A percentile compares a stretch with the other conserved stretches of the same genome.
These are phyloP conservation scores for Pseudolaguvia tuberculata DNA, from an alignment of 2,113 vertebrate species.

Conservation along the genomic window DNA sequence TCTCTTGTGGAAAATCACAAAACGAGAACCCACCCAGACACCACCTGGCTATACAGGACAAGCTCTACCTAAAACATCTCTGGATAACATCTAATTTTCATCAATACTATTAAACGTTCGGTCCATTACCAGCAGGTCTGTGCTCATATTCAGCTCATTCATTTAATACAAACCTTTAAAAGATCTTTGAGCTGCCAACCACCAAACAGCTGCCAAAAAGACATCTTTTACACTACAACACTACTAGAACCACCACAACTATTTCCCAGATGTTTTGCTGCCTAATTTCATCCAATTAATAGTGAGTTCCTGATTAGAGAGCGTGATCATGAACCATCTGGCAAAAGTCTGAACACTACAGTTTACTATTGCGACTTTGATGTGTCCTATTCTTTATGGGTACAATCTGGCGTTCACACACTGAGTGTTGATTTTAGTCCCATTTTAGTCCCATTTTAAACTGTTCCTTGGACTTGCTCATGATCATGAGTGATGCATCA, in stretches of 20 bases:
- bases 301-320: background rate
- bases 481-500: background rate
- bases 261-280: background rate
- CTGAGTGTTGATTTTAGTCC: background rate
- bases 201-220: background rate
- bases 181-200: background rate
- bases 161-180: background rate
- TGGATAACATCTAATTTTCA: background rate
- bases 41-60: background rate
- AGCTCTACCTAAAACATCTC: background rate
- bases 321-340: background rate
- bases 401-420: background rate
- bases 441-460: background rate
- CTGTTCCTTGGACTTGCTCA: no score
- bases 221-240: background rate
- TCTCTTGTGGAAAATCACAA: background rate
- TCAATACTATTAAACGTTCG: slow-evolving; percentile 2
- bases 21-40: background rate
- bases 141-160: slow-evolving; percentile 5
- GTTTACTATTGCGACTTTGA: background rate
- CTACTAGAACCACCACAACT: background rate
- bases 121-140: background rate
- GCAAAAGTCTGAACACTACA: background rate
- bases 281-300: slow-evolving; percentile 7
- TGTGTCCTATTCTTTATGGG: background rate